These are phyloP conservation scores for Cyprinodon diabolis DNA, from an alignment of 2,797 vertebrate species.

Conservation along the genomic window DNA sequence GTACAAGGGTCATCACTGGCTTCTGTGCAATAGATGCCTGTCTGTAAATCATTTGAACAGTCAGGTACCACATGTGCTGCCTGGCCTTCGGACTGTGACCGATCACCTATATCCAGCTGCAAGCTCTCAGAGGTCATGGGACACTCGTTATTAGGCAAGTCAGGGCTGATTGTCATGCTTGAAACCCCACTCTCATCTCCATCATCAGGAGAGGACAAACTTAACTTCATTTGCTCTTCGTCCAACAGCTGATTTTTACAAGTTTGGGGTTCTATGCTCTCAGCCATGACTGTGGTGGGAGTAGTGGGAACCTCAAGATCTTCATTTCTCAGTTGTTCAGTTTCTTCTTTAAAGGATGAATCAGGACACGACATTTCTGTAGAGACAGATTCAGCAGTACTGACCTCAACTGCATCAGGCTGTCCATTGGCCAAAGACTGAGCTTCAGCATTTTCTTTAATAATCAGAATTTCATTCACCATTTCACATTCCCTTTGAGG, in stretches of 20 bases:
- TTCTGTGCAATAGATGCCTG: not conserved
- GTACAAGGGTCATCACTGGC: slow-evolving; percentile 5
- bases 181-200: slow-evolving; percentile 68
- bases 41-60: not conserved
- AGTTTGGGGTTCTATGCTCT: not conserved
- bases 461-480: not conserved
- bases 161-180: slow-evolving; percentile 68
- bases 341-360: slow-evolving; percentile 15
- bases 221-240: slow-evolving; percentile 20
- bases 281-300: slow-evolving; percentile 1
- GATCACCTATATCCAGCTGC: not conserved
- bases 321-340: not conserved
- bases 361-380: slow-evolving; percentile 13
- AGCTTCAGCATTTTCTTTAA: slow-evolving; percentile 1
- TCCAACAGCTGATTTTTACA: slow-evolving; percentile 13
- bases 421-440: not conserved
- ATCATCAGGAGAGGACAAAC: slow-evolving; percentile 25
- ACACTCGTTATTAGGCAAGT: slow-evolving; percentile 33
- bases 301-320: not conserved
- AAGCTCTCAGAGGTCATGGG: not conserved
- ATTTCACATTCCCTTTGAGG: not conserved
- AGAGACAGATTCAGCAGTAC: not conserved
- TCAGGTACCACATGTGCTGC: not conserved
- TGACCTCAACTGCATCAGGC: not conserved
- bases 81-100: not conserved